These are phyloP conservation scores for Oophaga pumilio DNA, from an alignment of 2,113 vertebrate species.

Conservation along the genomic window DNA sequence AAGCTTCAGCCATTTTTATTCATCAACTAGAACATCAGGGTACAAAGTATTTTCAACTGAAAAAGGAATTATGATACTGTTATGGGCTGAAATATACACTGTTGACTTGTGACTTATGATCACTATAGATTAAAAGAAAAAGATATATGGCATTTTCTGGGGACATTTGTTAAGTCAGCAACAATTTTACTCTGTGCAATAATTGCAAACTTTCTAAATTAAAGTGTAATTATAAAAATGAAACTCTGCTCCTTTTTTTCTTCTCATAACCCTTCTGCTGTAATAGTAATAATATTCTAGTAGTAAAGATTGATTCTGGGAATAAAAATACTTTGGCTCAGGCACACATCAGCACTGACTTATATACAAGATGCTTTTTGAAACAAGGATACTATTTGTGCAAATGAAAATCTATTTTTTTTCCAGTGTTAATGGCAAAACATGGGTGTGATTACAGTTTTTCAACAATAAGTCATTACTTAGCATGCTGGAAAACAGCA, in stretches of 20 bases:
- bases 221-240: slow-evolving; percentile 52
- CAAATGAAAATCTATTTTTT: slow-evolving; percentile 30
- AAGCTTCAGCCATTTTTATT: slow-evolving; percentile 16
- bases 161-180: slow-evolving; percentile 35
- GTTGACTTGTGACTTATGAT: slow-evolving; percentile 11
- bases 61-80: not conserved
- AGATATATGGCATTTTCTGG: not conserved
- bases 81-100: not conserved
- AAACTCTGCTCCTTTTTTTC: slow-evolving; percentile 35
- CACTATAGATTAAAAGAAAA: slow-evolving; percentile 34
- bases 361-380: slow-evolving; percentile 1
- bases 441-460: too few species aligned
- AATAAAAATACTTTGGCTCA: slow-evolving; percentile 54
- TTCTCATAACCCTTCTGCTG: slow-evolving; percentile 32
- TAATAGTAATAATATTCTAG: slow-evolving; percentile 49
- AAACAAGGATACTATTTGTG: slow-evolving; percentile 14
- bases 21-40: slow-evolving; percentile 9
- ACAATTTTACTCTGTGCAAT: slow-evolving; percentile 30
- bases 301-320: slow-evolving; percentile 48
- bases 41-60: not conserved
- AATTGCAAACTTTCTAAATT: slow-evolving; percentile 43
- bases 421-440: not conserved
- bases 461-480: too few species aligned
- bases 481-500: too few species aligned
- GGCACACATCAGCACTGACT: slow-evolving; percentile 44